These are phyloP conservation scores for Borostomias antarcticus DNA, from an alignment of 2,797 vertebrate genomes.

Conservation along the genomic window DNA sequence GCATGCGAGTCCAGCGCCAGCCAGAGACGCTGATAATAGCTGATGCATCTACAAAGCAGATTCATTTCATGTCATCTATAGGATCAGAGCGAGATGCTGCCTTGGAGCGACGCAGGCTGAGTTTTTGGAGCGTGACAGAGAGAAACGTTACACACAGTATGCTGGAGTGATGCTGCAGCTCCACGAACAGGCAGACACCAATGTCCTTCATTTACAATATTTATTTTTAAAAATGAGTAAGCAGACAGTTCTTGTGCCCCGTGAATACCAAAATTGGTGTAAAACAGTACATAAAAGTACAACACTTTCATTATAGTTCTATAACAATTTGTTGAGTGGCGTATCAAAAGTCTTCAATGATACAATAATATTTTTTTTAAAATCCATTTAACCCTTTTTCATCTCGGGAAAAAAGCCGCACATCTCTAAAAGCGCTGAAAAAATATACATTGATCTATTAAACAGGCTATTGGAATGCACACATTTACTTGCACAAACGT, in stretches of 20 bases:
- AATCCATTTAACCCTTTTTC: conserved; percentile 53
- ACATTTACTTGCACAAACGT: conserved; percentile 73
- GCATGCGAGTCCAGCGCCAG: conserved; percentile 43
- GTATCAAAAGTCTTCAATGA: conserved; percentile 85
- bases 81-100: conserved; percentile 48
- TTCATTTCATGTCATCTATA: conserved; percentile 40
- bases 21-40: conserved; percentile 30
- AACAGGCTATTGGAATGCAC: conserved; percentile 71
- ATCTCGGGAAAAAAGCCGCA: conserved; percentile 67
- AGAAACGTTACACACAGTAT: too few relatives aligned
- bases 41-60: conserved; percentile 45
- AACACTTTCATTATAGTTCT: conserved; percentile 82
- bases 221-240: conserved; percentile 93
- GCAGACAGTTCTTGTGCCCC: conserved; percentile 76
- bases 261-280: conserved; percentile 82
- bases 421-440: conserved; percentile 76
- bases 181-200: conserved; percentile 29
- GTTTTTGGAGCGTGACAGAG: conserved; percentile 39
- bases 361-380: conserved; percentile 41
- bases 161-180: neutral
- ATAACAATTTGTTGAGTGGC: conserved; percentile 76
- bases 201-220: conserved; percentile 67
- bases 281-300: conserved; percentile 77
- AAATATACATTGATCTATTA: conserved; percentile 78
- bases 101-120: conserved; percentile 28